Evolutionary conservation across 2,113 vertebrate genomes (phyloP), one percentile per base, ranked within the genome.

Genomic region (Xiphophorus hellerii): DNA sequence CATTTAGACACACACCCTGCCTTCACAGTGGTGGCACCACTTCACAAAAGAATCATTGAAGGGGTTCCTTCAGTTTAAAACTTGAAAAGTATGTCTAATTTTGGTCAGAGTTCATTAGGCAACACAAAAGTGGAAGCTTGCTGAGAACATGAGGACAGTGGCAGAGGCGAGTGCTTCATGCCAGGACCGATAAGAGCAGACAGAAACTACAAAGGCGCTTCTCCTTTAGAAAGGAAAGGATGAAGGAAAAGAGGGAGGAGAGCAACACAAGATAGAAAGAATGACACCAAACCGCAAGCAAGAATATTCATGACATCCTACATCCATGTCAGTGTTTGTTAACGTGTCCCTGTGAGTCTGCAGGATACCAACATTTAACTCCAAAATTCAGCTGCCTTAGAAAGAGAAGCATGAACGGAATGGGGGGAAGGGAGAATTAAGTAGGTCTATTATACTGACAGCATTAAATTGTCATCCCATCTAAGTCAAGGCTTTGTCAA

Each of bases 81-180:
- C 90, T 93, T 94, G 93, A 94, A 94, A 92, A 94, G 93, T 93
- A 94, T 93, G 92, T 95, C 94, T 94, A 94, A 95, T 95, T 94
- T 94, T 93, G 94, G 93, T 94, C 94, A 93, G 93, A 95, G 94
- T 94, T 95, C 93, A 94, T 95, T 94, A 94, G 90, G 83, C 87
- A 91, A 88, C 90, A 94, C 92, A 94, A 94, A 94, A 92, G 93
- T 92, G 85, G 88, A 85, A 91, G 90, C 87, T 90, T 88, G 86
- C 88, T 85, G 90, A 88, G 92, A 93, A 94, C 94, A 94, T 84
- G 90, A 93, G 92, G 93, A 94, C 94, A 92, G 92, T 92, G 90
- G 93, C 92, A 93, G 92, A 94, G 88, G 91, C 94, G 87, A 95
- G 93, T 86, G 90, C 90, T 92, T 92, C 87, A 85, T 90, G 90